These are phyloP conservation scores for Chlamydotis undulata DNA, from an alignment of 2,113 vertebrate species.

Conservation along the genomic window DNA sequence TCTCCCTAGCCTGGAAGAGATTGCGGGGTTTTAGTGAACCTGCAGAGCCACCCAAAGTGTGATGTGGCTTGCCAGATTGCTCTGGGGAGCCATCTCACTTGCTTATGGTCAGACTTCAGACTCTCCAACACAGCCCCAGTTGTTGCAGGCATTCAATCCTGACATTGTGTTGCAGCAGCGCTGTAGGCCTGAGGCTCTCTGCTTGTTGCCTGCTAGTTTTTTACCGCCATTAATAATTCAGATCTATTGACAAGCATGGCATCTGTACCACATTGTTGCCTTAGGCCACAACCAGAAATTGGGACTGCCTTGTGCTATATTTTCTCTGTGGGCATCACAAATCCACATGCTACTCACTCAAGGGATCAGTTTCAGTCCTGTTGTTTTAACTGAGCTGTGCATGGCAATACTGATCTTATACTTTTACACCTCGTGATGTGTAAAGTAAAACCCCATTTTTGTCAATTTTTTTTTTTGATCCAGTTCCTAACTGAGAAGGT, in stretches of 20 bases:
- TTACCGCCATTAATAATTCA: background rate
- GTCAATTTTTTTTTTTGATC: accelerated
- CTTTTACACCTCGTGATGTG: background rate
- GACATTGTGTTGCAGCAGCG: background rate
- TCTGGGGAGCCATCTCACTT: accelerated
- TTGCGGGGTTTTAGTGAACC: background rate
- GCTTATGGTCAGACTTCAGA: background rate
- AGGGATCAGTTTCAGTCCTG: background rate
- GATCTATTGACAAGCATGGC: background rate
- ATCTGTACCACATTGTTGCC: background rate
- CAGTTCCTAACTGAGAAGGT: background rate
- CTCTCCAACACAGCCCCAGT: background rate
- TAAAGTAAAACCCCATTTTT: background rate
- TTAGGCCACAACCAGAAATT: background rate
- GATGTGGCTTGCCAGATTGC: background rate
- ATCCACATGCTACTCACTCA: background rate
- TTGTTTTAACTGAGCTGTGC: background rate
- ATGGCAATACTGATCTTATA: background rate
- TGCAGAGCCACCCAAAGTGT: background rate
- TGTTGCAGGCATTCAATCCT: background rate
- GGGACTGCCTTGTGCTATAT: background rate
- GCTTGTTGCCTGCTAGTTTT: background rate
- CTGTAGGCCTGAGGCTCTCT: background rate
- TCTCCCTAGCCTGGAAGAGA: background rate
- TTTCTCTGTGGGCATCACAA: background rate